Conservation (phyloP, 2,797 vertebrate species). For the Craterocephalus amniculus region DNA sequence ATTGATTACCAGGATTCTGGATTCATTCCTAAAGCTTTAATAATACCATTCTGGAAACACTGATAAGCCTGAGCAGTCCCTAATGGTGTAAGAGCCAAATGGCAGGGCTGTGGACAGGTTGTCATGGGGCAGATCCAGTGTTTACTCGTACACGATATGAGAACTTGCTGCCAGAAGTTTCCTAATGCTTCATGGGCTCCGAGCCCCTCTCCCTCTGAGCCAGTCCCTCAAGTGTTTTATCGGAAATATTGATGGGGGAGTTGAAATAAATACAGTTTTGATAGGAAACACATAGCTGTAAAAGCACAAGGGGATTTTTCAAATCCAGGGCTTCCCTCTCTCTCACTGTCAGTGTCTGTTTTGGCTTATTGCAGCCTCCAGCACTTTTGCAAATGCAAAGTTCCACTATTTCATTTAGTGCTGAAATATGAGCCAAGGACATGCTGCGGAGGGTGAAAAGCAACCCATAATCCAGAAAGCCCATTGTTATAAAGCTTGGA, state of each 20-base stretch:
- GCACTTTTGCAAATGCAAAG: slow-evolving; percentile 59
- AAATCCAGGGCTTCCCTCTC: slow-evolving; percentile 74
- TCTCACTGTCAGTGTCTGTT: slow-evolving; percentile 62
- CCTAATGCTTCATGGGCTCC: slow-evolving; percentile 55
- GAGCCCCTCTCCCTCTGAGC: slow-evolving; percentile 34
- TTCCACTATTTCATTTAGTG: slow-evolving; percentile 77
- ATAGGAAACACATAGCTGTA: slow-evolving; percentile 73
- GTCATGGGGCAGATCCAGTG: slow-evolving; percentile 47
- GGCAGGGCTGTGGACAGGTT: slow-evolving; percentile 27
- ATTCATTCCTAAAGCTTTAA: slow-evolving; percentile 51
- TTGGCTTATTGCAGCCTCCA: slow-evolving; percentile 54
- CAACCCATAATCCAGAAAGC: slow-evolving; percentile 30
- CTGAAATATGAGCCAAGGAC: slow-evolving; percentile 62
- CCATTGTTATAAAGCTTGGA: slow-evolving; percentile 30
- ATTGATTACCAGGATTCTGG: slow-evolving; percentile 55
- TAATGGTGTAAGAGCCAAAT: slow-evolving; percentile 56
- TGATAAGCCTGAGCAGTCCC: slow-evolving; percentile 64
- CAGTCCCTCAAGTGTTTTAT: slow-evolving; percentile 54
- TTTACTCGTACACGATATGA: slow-evolving; percentile 71
- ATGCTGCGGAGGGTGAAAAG: slow-evolving; percentile 46
- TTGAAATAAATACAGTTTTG: slow-evolving; percentile 70
- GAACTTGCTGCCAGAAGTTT: slow-evolving; percentile 64
- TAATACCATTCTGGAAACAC: slow-evolving; percentile 67
- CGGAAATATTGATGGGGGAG: slow-evolving; percentile 66
- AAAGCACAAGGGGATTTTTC: slow-evolving; percentile 62